phyloP scores from a whole-genome alignment of 2,888 invertebrate genomes.

The Chrysomela aeneicollis region DNA sequence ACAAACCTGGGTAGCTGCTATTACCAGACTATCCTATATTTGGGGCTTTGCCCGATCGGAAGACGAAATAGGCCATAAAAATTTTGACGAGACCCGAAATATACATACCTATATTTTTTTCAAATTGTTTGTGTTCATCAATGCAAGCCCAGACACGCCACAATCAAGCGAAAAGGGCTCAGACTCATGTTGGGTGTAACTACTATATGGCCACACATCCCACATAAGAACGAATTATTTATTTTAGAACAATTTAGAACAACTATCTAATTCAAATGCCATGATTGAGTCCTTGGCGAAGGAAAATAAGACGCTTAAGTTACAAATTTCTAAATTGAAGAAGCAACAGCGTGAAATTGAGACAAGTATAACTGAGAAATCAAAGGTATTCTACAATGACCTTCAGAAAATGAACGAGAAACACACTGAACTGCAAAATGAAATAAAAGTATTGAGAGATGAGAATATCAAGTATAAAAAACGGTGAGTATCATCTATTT shows the following conservation, averaged over 20 bases:
- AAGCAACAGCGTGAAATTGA: constrained; percentile 1
- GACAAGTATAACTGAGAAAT: background rate
- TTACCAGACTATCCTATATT: too few species aligned
- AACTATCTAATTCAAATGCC: background rate
- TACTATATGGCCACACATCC: background rate
- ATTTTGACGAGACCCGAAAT: too few species aligned
- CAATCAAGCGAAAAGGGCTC: too few species aligned
- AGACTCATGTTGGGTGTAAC: background rate
- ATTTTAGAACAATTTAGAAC: background rate
- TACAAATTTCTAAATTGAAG: background rate
- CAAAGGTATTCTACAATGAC: constrained; percentile 10
- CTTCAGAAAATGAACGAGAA: constrained; percentile 11
- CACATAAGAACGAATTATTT: background rate
- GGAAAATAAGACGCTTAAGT: constrained; percentile 4
- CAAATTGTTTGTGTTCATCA: too few species aligned
- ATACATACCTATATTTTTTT: too few species aligned
- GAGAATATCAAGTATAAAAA: constrained; percentile 10
- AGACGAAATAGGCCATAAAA: too few species aligned
- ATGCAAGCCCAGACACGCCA: too few species aligned
- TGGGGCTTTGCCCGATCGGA: too few species aligned
- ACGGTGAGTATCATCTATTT: background rate
- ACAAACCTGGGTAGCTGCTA: too few species aligned
- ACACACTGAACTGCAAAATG: constrained; percentile 1
- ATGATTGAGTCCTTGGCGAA: background rate
- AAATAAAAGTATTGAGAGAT: background rate